Base-by-base conservation (phyloP, 2,888 invertebrate species). In the Drosophila kambysellisi region DNA sequence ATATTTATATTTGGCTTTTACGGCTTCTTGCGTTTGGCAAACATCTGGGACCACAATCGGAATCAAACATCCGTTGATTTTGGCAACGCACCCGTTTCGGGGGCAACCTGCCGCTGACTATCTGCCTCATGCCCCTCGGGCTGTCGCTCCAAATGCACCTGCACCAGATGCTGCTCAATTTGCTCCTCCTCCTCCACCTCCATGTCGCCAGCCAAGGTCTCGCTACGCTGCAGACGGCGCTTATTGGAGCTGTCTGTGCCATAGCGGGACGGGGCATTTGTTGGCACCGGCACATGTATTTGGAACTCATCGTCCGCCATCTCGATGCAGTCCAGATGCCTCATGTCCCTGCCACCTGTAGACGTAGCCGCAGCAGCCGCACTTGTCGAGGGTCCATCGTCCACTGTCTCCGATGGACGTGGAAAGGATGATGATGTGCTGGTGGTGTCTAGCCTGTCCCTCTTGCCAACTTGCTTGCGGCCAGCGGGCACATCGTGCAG, bases 161-260 rank as follows among this genome's bases (percentile, higher is more conserved):
- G 80, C 11, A 89, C 83, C 12, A 82, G 53, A 17, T 87, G 77
- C 20, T 71, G 71, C 20, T 80, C 15, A 20, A 57, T 43, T 2
- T 15, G 9, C 20, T n/a, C 11, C 56, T 90, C 90, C 5, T 90
- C 92, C 3, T 39, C 63, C 60, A 74, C 84, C 17, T 91, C 92
- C 35, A 87, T 33, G 51, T 92, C 92, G 3, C 88, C 77, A 41
- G 91, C 92, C 41, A 92, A 46, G 0, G 92, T 92, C 71, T 92
- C 92, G 69, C 92, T 91, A 60, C 92, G 91, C 59, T 89, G 74
- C 61, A 92, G 67, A 7, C 89, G 91, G 0, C 92, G 80, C 63
- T 90, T 91, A 0, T 82, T 70, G 0, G 61, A 73, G 15, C 54
- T 69, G 12, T 35, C 17, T 3, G 20, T 32, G 8, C 51, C 67